A percentile compares a stretch with the other conserved stretches of the same genome.
phyloP scores from a whole-genome alignment of 2,888 invertebrate species.

The Beris morrisii region DNA sequence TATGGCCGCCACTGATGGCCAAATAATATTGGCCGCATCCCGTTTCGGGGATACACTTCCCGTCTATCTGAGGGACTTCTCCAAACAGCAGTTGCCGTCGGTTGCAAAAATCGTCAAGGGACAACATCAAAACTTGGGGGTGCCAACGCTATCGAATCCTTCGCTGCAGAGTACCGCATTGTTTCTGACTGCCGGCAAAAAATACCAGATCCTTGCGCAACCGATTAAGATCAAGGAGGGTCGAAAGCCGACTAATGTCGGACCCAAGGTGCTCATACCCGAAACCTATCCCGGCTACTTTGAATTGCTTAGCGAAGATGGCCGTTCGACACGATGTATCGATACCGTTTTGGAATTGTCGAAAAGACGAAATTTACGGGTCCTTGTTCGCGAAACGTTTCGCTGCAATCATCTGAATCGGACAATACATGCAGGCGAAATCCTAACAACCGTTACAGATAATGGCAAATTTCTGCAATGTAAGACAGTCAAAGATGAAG shows the following conservation, averaged over 20 bases:
- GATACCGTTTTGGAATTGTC: slow-evolving; percentile 85
- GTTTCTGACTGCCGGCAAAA: slow-evolving; percentile 80
- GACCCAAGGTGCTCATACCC: slow-evolving; percentile 83
- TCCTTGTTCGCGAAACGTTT: slow-evolving; percentile 56
- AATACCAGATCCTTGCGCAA: slow-evolving; percentile 84
- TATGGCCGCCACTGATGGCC: slow-evolving; percentile 90
- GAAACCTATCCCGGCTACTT: slow-evolving; percentile 90
- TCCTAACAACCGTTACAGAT: slow-evolving; percentile 73
- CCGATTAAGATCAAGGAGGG: slow-evolving; percentile 90
- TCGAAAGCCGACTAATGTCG: slow-evolving; percentile 74
- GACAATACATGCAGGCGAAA: slow-evolving; percentile 80
- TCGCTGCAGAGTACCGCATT: slow-evolving; percentile 84
- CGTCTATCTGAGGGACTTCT: slow-evolving; percentile 59
- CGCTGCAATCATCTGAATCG: slow-evolving; percentile 55
- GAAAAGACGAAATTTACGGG: slow-evolving; percentile 62
- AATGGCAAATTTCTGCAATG: slow-evolving; percentile 85
- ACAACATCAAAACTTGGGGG: slow-evolving; percentile 88
- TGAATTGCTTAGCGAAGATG: slow-evolving; percentile 92
- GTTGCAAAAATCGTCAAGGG: slow-evolving; percentile 92
- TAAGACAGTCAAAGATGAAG: slow-evolving; percentile 81
- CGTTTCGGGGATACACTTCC: slow-evolving; percentile 58
- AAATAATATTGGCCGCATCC: slow-evolving; percentile 84
- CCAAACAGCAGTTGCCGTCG: slow-evolving; percentile 75
- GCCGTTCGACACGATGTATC: slow-evolving; percentile 85
- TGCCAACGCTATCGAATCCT: slow-evolving; percentile 83